Base-by-base conservation (phyloP, 2,113 vertebrate genomes). In the Antechinus stuartii region DNA sequence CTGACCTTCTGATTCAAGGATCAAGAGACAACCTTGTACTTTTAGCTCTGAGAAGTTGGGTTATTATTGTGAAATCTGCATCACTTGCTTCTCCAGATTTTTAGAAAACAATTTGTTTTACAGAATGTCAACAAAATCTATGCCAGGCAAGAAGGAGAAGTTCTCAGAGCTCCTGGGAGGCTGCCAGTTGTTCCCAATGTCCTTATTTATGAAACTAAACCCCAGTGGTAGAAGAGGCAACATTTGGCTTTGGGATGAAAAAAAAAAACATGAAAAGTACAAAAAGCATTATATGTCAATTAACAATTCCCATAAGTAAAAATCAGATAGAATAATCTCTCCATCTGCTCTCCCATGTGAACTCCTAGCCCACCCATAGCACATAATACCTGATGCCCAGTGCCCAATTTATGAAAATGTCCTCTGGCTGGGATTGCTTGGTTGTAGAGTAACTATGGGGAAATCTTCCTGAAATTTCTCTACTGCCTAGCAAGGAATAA, bases 1-100 rank as follows among this genome's bases (percentile, higher is more conserved):
- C 26, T 91, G 54, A 57, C 27, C 68, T 94, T 42, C 27, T 24
- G 22, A 14, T 92, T 53, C 0, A 50, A 94, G 49, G 68, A 91
- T 3, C 61, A n/a, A 84, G 27, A 89, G 57, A 92, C n/a, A 47
- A 76, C 26, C 56, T 89, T 56, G 8, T 11, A 25, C 54, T 26
- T 8, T 50, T 24, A 57, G 91, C 92, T 27, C 50, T 8, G 27
- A 92, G 56, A 49, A 90, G 26, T 56, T 91, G 55, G 24, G 50
- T 91, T 84, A 53, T 35, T 53, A 27, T 47, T 54, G 92, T 94
- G 90, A 96, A 92, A 92, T 91, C 53, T 94, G 56, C 57, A 89
- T 47, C 92, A 90, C 42, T 61, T 12, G 46, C 7, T 53, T 49
- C 54, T 22, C 54, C 25, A 84, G 35, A 68, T 76, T 90, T 89